phyloP scores from a whole-genome alignment of 2,888 invertebrate genomes.

The Nomada fucata region DNA sequence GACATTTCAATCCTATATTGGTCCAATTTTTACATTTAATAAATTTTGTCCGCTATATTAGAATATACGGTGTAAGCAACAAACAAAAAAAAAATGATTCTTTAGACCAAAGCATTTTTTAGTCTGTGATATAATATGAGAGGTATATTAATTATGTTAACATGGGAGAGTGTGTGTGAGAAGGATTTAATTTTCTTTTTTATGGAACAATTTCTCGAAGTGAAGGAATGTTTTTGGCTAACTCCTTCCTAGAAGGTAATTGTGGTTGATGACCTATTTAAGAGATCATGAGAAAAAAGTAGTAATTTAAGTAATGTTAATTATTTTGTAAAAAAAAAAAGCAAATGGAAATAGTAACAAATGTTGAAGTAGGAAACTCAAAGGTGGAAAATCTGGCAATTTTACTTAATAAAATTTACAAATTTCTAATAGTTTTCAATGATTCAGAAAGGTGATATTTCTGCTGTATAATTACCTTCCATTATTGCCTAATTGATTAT shows the following conservation, averaged over 20 bases:
- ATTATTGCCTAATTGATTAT: constrained; percentile 35
- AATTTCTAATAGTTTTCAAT: constrained; percentile 10
- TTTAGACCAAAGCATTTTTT: constrained; percentile 84
- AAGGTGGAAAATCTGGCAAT: constrained; percentile 6
- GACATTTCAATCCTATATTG: constrained; percentile 18
- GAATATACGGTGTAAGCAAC: constrained; percentile 31
- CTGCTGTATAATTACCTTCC: constrained; percentile 5
- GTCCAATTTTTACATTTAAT: constrained; percentile 14
- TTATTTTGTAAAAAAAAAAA: constrained; percentile 46
- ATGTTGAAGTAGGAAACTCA: constrained; percentile 39
- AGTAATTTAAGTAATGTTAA: constrained; percentile 46
- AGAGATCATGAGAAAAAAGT: constrained; percentile 37
- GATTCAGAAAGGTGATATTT: neutral
- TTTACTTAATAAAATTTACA: constrained; percentile 15
- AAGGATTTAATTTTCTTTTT: constrained; percentile 50
- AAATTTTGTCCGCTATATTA: constrained; percentile 25
- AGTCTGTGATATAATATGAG: constrained; percentile 83
- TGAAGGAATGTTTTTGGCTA: constrained; percentile 38
- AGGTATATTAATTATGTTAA: constrained; percentile 77
- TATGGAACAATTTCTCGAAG: constrained; percentile 37
- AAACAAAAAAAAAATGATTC: constrained; percentile 53
- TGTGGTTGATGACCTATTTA: constrained; percentile 41
- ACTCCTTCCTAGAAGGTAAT: constrained; percentile 48
- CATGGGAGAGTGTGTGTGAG: constrained; percentile 70
- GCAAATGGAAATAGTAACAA: neutral